Percentiles rank a stretch among this genome's conserved stretches.
These are phyloP conservation scores for Hyposoter dolosus DNA, from an alignment of 2,888 invertebrate species.

Conservation along the genomic window DNA sequence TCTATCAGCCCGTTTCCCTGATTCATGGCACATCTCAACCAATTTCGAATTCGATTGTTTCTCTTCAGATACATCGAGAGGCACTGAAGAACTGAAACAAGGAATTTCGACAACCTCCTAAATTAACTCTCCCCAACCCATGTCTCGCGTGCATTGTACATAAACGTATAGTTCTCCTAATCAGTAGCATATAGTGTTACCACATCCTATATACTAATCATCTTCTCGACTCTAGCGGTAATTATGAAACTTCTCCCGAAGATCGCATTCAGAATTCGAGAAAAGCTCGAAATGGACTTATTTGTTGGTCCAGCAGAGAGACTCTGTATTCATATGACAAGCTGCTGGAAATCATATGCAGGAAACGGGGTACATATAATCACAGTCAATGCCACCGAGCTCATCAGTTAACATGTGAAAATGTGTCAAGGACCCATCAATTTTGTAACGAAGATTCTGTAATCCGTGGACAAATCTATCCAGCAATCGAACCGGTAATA, in stretches of 20 bases:
- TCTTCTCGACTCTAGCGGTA: not conserved
- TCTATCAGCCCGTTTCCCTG: not conserved
- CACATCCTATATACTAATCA: not conserved
- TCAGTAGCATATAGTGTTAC: not conserved
- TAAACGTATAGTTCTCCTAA: not conserved
- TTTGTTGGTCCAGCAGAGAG: not conserved
- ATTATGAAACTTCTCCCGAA: not conserved
- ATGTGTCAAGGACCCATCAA: not conserved
- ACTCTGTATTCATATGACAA: not conserved
- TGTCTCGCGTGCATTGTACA: not conserved
- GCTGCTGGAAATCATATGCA: not conserved
- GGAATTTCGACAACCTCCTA: slow-evolving; percentile 46
- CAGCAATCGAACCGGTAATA: slow-evolving; percentile 31
- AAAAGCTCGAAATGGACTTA: too few species aligned
- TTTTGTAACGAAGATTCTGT: not conserved
- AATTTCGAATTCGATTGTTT: slow-evolving; percentile 26
- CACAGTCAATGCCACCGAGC: not conserved
- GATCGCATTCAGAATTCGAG: too few species aligned
- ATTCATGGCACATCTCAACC: slow-evolving; percentile 15
- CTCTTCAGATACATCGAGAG: slow-evolving; percentile 24
- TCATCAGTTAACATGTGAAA: not conserved
- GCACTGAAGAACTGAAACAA: slow-evolving; percentile 18
- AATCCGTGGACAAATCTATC: not conserved
- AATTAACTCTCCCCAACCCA: slow-evolving; percentile 40
- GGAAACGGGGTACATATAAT: not conserved